A percentile compares a stretch with the other conserved stretches of the same genome.
Evolutionary conservation across 1,140 invertebrate genomes (phyloP).

Genomic region (Triops cancriformis): DNA sequence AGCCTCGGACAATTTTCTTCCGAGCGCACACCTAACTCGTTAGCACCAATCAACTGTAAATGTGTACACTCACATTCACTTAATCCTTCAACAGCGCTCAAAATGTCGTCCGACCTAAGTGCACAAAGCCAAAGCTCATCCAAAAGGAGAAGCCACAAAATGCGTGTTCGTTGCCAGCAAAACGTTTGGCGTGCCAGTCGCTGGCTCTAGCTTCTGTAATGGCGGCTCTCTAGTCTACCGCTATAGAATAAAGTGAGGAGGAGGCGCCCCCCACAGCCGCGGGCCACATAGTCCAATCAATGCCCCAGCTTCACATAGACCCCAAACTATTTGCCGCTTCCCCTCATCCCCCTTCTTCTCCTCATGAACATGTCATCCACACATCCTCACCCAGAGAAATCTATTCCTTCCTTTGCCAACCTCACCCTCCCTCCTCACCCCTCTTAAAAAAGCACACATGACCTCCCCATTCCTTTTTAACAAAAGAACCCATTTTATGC

Average conservation of each 20-base stretch:
- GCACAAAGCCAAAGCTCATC: background rate
- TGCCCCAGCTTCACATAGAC: background rate
- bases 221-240: background rate
- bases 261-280: background rate
- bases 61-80: too few species aligned
- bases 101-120: too few species aligned
- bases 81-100: too few species aligned
- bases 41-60: too few species aligned
- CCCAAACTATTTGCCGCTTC: background rate
- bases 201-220: slow-evolving; percentile 13
- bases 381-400: slow-evolving; percentile 17
- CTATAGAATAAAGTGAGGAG: background rate
- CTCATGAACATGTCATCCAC: slow-evolving; percentile 2
- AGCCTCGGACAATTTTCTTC: too few species aligned
- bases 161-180: slow-evolving; percentile 12
- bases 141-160: slow-evolving; percentile 5
- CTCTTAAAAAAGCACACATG: background rate
- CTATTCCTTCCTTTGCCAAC: background rate
- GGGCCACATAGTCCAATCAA: background rate
- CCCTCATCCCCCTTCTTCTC: background rate
- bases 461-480: background rate
- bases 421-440: background rate
- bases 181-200: slow-evolving; percentile 6
- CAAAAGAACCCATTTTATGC: slow-evolving; percentile 1
- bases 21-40: too few species aligned